phyloP scores from a whole-genome alignment of 1,140 invertebrate genomes.

The Coptotermes formosanus region DNA sequence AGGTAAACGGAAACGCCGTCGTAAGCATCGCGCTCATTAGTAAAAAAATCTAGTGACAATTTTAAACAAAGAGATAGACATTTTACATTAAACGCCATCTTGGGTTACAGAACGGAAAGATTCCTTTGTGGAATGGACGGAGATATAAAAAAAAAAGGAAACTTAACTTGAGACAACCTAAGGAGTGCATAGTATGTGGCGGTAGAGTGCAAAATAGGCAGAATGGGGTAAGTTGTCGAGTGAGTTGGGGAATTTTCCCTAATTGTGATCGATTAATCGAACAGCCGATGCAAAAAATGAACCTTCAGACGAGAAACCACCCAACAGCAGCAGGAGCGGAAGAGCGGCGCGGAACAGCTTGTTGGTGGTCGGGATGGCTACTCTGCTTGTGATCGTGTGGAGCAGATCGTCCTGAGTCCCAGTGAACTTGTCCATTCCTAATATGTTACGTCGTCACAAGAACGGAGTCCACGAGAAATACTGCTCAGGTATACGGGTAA shows the following conservation, averaged over 20 bases:
- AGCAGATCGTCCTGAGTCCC: not conserved
- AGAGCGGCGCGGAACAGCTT: not conserved
- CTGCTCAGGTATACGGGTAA: not conserved
- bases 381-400: not conserved
- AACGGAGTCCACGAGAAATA: not conserved
- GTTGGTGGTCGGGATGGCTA: not conserved
- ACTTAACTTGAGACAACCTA: not conserved
- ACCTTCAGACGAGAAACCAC: not conserved
- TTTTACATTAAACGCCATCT: not conserved
- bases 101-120: not conserved
- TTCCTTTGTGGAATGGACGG: not conserved
- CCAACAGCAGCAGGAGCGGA: not conserved
- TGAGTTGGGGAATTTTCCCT: not conserved
- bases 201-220: not conserved
- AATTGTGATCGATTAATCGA: constrained; percentile 13
- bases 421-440: not conserved
- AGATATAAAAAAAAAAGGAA: not conserved
- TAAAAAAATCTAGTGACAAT: not conserved
- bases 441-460: not conserved
- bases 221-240: not conserved
- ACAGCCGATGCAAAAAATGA: not conserved
- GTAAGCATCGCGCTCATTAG: not conserved
- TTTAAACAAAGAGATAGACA: not conserved
- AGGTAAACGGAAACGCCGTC: not conserved
- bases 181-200: not conserved